Evolutionary conservation across 2,797 vertebrate genomes (phyloP).

Genomic region (Rhinogobio ventralis): DNA sequence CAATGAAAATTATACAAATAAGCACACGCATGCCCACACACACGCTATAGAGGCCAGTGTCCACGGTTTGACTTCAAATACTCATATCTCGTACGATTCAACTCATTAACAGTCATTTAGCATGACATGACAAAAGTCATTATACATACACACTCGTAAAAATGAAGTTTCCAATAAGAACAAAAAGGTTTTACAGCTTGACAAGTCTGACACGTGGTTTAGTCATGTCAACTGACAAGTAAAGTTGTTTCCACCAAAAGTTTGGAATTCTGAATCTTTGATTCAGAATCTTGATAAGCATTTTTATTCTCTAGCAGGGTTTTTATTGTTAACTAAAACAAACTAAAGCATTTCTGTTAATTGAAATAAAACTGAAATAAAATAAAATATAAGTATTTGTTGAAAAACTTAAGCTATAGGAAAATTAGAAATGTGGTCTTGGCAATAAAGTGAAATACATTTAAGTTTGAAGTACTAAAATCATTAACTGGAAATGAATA

Average conservation of each 20-base stretch:
- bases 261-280: background rate
- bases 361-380: background rate
- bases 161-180: background rate
- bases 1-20: conserved; percentile 44
- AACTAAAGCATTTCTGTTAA: background rate
- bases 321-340: background rate
- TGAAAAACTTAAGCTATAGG: background rate
- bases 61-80: conserved; percentile 24
- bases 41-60: background rate
- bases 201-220: background rate
- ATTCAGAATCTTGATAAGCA: background rate
- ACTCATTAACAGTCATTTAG: conserved; percentile 60
- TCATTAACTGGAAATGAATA: too few species aligned
- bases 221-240: background rate
- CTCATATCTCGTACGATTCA: conserved; percentile 6
- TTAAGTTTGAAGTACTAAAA: too few species aligned
- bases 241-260: too few species aligned
- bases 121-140: conserved; percentile 18
- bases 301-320: background rate
- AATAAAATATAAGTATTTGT: background rate
- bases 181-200: background rate
- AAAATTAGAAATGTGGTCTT: background rate
- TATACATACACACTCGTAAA: background rate
- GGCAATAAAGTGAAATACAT: too few species aligned
- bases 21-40: conserved; percentile 24